phyloP scores from a whole-genome alignment of 2,113 vertebrate genomes.

The Anser brachyrhynchus region DNA sequence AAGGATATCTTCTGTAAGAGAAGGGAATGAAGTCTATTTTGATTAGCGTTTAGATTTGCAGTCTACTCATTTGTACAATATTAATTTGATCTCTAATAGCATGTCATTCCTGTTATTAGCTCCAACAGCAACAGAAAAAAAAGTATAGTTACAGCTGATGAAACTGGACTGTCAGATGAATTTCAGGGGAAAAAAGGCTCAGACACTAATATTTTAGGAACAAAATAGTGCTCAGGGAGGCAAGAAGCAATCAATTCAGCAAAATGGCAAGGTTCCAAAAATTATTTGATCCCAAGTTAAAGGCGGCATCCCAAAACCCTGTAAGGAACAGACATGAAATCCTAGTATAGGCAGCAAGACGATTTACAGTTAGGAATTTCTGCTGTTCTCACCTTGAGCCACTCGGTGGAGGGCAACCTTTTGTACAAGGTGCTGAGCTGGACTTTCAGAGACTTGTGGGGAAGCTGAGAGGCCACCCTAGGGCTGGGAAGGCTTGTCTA shows the following conservation, averaged over 20 bases:
- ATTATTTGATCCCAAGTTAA: neutral
- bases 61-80: neutral
- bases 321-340: neutral
- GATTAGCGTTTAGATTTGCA: neutral
- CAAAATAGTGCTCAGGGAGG: neutral
- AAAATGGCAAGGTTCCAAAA: neutral
- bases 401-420: neutral
- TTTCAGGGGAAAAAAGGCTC: neutral
- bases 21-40: neutral
- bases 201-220: neutral
- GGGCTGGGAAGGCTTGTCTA: neutral
- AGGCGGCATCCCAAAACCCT: no score
- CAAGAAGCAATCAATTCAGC: neutral
- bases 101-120: neutral
- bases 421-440: neutral
- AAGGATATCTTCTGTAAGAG: neutral
- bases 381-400: neutral
- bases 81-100: neutral
- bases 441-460: no score
- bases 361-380: neutral
- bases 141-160: neutral
- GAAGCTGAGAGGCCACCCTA: accelerated
- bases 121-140: neutral
- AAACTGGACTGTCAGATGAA: neutral
- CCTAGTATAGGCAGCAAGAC: neutral